These are phyloP conservation scores for Pardosa pseudoannulata DNA, from an alignment of 2,888 invertebrate species.

Conservation along the genomic window DNA sequence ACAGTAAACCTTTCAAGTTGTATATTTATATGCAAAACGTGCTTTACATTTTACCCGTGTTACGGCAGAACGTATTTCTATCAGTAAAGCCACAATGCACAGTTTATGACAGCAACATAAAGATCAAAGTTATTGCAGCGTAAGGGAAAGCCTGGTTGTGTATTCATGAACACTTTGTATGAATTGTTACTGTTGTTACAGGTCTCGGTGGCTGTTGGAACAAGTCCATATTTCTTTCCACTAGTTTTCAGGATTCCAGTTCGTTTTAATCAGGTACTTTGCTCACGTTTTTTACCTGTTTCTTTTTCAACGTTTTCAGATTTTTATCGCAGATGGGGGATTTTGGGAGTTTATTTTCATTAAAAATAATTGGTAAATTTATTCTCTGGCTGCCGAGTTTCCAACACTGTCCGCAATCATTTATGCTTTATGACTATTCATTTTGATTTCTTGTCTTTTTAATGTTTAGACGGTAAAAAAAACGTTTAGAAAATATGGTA, in stretches of 20 bases:
- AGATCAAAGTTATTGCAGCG: constrained; percentile 1
- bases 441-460: too few species aligned
- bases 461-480: too few species aligned
- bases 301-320: too few species aligned
- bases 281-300: too few species aligned
- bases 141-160: neutral
- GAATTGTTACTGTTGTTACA: neutral
- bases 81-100: neutral
- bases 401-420: too few species aligned
- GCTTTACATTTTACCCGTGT: neutral
- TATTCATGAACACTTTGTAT: constrained; percentile 13
- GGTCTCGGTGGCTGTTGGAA: neutral
- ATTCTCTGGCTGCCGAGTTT: too few species aligned
- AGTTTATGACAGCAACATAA: neutral
- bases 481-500: too few species aligned
- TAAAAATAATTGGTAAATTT: too few species aligned
- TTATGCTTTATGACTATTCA: too few species aligned
- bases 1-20: neutral
- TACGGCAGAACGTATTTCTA: neutral
- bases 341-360: too few species aligned
- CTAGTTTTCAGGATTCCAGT: neutral
- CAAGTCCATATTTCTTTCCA: neutral
- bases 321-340: too few species aligned
- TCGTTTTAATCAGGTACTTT: neutral
- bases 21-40: constrained; percentile 15